Conservation (phyloP, 1,140 invertebrate species). For the Helicoverpa zea region DNA sequence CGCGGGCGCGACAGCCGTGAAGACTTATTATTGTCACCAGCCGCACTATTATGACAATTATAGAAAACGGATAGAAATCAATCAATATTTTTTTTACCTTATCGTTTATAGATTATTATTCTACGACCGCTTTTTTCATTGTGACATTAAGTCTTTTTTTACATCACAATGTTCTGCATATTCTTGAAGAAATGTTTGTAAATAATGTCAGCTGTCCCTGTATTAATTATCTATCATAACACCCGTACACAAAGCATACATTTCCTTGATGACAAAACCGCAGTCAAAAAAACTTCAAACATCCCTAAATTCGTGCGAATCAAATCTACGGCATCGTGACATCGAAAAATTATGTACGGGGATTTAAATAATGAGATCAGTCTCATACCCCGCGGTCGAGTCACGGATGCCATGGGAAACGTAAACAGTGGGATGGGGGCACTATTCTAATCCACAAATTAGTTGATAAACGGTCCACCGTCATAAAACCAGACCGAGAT, state of each 20-base stretch:
- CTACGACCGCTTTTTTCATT: no score
- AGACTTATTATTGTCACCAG: conserved; percentile 33
- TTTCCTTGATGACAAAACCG: neutral
- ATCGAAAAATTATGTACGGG: conserved; percentile 75
- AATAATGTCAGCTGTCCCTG: no score
- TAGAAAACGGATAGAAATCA: conserved; percentile 9
- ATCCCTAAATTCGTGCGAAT: conserved; percentile 62
- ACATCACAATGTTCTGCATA: no score
- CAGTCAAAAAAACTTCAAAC: conserved; percentile 30
- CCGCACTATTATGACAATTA: conserved; percentile 9
- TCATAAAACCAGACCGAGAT: conserved; percentile 51
- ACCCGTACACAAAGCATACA: neutral
- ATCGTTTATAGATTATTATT: no score
- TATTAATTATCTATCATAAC: neutral
- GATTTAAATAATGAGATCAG: conserved; percentile 82
- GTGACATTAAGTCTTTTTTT: no score
- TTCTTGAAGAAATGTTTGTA: no score
- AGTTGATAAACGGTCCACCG: conserved; percentile 69
- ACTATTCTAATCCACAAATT: conserved; percentile 78
- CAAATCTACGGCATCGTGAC: conserved; percentile 71
- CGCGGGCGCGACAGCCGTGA: conserved; percentile 44
- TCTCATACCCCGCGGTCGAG: conserved; percentile 60
- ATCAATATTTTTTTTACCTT: conserved; percentile 7
- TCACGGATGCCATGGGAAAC: conserved; percentile 77
- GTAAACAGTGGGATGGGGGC: conserved; percentile 73